A percentile compares a stretch with the other conserved stretches of the same genome.
Conservation (phyloP, 1,140 invertebrate species). For the Drosophila ogumai region DNA sequence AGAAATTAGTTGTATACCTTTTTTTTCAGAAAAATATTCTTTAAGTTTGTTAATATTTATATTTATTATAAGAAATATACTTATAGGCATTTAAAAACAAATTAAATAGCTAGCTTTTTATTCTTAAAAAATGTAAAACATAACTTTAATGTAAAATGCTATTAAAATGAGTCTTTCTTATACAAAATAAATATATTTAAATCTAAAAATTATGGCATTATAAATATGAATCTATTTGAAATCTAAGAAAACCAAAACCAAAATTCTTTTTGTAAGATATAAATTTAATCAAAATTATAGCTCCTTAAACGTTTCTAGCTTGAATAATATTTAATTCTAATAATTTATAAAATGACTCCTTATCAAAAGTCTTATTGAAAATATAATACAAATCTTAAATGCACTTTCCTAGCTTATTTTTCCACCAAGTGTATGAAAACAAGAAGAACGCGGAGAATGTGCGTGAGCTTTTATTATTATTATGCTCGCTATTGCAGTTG, state of each 20-base stretch:
- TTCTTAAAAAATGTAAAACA: too few species aligned
- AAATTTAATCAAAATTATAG: neutral
- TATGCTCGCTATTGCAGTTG: slow-evolving; percentile 30
- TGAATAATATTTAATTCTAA: neutral
- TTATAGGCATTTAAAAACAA: neutral
- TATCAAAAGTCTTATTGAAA: neutral
- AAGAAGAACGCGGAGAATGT: slow-evolving; percentile 14
- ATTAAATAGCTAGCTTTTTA: neutral
- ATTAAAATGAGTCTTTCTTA: too few species aligned
- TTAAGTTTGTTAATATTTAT: too few species aligned
- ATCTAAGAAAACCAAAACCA: too few species aligned
- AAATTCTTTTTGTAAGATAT: too few species aligned
- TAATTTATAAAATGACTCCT: neutral
- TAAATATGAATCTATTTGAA: neutral
- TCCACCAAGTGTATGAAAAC: slow-evolving; percentile 6
- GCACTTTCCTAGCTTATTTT: neutral
- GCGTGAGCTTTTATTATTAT: slow-evolving; percentile 62
- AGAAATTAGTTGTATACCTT: neutral
- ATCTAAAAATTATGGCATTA: neutral
- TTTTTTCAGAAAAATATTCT: neutral
- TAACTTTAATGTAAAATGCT: too few species aligned
- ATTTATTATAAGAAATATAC: neutral
- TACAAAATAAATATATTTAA: neutral
- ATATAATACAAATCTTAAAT: neutral
- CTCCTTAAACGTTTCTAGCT: too few species aligned